Conservation (phyloP, 2,888 invertebrate genomes). For the Macrophya annulata region DNA sequence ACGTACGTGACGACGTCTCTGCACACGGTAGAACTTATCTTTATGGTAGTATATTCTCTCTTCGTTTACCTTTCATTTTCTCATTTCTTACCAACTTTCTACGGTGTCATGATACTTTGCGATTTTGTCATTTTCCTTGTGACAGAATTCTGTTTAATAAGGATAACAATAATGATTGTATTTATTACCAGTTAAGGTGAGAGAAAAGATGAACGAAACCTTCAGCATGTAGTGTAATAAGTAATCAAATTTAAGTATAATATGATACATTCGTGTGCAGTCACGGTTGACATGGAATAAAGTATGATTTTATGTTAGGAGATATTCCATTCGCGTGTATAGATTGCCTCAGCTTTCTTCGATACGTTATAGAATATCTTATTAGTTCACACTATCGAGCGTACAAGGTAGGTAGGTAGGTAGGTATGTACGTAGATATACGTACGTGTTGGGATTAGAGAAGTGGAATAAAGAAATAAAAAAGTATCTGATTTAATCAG, state of each 20-base stretch:
- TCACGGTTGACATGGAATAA: slow-evolving; percentile 14
- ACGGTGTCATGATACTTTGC: neutral
- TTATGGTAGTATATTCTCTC: neutral
- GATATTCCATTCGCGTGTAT: slow-evolving; percentile 48
- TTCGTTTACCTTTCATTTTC: slow-evolving; percentile 18
- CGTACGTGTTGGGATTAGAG: slow-evolving; percentile 39
- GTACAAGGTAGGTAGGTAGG: slow-evolving; percentile 28
- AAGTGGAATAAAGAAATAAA: neutral
- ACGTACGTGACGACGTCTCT: neutral
- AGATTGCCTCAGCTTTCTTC: slow-evolving; percentile 50
- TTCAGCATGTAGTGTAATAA: neutral
- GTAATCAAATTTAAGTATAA: neutral
- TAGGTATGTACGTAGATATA: neutral
- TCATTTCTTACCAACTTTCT: neutral
- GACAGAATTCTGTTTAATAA: neutral
- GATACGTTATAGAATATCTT: slow-evolving; percentile 41
- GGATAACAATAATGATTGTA: neutral
- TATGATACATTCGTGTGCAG: slow-evolving; percentile 27
- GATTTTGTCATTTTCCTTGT: neutral
- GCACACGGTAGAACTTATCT: neutral
- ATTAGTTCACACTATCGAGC: slow-evolving; percentile 36
- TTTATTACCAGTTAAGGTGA: neutral
- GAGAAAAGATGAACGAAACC: neutral
- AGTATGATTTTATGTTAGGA: slow-evolving; percentile 25
- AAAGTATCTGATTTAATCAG: slow-evolving; percentile 21